Evolutionary conservation across 1,140 invertebrate species (phyloP).

Genomic region (Lasioglossum baleicum): DNA sequence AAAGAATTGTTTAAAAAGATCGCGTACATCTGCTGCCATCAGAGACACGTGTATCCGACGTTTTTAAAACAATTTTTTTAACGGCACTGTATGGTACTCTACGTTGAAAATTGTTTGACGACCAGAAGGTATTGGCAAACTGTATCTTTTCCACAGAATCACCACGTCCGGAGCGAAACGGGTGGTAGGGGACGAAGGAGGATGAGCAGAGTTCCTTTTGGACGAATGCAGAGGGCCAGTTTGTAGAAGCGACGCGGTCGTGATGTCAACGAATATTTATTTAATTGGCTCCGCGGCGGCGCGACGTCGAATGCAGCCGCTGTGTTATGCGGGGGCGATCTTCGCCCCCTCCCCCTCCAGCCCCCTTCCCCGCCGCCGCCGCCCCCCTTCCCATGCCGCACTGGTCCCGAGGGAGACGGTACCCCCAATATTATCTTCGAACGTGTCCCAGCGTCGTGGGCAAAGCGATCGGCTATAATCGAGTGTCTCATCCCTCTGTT

Average conservation of each 20-base stretch:
- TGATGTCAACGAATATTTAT: constrained; percentile 79
- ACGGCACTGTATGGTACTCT: no score
- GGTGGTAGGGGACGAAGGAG: not conserved
- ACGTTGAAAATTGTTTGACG: not conserved
- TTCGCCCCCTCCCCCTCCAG: constrained; percentile 15
- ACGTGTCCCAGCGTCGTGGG: constrained; percentile 30
- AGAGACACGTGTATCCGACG: no score
- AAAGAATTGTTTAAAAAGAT: no score
- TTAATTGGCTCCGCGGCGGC: constrained; percentile 75
- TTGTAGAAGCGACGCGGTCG: constrained; percentile 75
- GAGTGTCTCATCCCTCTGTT: constrained; percentile 22
- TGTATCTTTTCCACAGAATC: constrained; percentile 4
- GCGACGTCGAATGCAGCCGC: constrained; percentile 70
- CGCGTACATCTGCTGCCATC: no score
- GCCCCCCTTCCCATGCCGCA: no score
- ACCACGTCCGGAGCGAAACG: not conserved
- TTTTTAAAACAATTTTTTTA: no score
- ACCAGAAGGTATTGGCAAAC: not conserved
- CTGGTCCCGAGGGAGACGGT: constrained; percentile 24
- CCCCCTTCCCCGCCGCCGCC: not conserved
- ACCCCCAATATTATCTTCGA: constrained; percentile 44
- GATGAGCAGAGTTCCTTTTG: constrained; percentile 54
- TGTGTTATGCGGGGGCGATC: constrained; percentile 76
- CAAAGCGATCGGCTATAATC: constrained; percentile 48
- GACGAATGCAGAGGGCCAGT: constrained; percentile 70